These are phyloP conservation scores for Pseudopleuronectes americanus DNA, from an alignment of 2,797 vertebrate species.

Conservation along the genomic window DNA sequence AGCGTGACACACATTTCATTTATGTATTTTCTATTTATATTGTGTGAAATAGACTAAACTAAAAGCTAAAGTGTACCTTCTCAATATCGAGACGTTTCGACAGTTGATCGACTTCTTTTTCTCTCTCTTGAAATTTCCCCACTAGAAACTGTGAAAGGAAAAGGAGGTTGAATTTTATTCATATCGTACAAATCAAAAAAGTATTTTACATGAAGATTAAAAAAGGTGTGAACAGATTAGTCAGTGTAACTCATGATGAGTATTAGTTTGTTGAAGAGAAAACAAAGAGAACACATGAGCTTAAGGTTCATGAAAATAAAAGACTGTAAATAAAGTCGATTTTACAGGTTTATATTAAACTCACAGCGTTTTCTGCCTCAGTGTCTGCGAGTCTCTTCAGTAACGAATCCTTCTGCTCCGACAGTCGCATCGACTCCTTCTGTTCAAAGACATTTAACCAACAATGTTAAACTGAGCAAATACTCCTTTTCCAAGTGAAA, in stretches of 20 bases:
- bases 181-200: not conserved
- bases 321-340: too few species aligned
- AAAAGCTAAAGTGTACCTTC: slow-evolving; percentile 76
- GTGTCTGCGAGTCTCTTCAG: slow-evolving; percentile 86
- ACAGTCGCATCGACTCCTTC: slow-evolving; percentile 83
- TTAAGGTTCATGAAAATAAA: too few species aligned
- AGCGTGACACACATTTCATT: too few species aligned
- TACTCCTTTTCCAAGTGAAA: not conserved
- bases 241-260: too few species aligned
- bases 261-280: too few species aligned
- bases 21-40: too few species aligned
- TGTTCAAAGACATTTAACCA: slow-evolving; percentile 53
- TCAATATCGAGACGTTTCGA: slow-evolving; percentile 83
- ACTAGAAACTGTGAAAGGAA: slow-evolving; percentile 84
- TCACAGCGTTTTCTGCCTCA: slow-evolving; percentile 89
- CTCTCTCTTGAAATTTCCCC: slow-evolving; percentile 87
- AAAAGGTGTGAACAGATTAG: not conserved
- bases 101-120: slow-evolving; percentile 85
- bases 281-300: too few species aligned
- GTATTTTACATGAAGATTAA: not conserved
- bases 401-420: slow-evolving; percentile 85
- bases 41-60: too few species aligned
- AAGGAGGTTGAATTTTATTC: not conserved
- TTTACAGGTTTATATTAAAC: slow-evolving; percentile 17
- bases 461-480: not conserved